Base-by-base conservation (phyloP, 30 jellyfish, hydroid and myxozoan genomes). In the Phacellophora camtschatica region DNA sequence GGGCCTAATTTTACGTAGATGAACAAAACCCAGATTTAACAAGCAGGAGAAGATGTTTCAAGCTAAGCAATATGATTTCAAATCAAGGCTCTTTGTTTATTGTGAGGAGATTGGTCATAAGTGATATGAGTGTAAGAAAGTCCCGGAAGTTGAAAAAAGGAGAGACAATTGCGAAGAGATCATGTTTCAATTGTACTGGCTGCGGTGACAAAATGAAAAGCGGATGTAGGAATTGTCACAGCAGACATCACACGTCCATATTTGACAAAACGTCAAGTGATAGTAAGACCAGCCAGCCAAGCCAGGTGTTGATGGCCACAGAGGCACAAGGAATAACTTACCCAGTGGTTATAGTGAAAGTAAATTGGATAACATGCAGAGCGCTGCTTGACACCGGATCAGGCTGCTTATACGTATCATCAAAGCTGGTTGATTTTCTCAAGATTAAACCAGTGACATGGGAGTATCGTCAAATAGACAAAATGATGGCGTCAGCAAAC, bases 371-470 rank as follows among this genome's bases (percentile, higher is more conserved):
- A 37, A 64, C 19, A 39, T 84, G 90, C 90, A 63, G 90, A 50
- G 90, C 89, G 12, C 68, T 71, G 27, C 71, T 71, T 5, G 89
- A 84, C 42, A 56, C 88, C 8, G 88, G 84, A 31, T 83, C 95
- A 41, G 95, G 95, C 53, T 39, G 85, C 85, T 61, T 71, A 16
- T 84, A 84, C 55, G 53, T 64, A 12, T 84, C 95, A 23, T 35
- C 90, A 25, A 62, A 5, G 20, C 61, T 79, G 59, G 45, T 64
- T 23, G 59, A 79, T 83, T 7, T 35, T 15, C 27, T 79, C 37
- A 33, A 27, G 42, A 49, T 33, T 16, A 35, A 41, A 34, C 85
- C 88, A 37, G 66, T 37, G 27, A 25, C 78, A 41, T 55, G 56
- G 50, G 88, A 76, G 82, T 31, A 57, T 24, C 42, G 79, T 16